Base-by-base conservation (phyloP, 2,888 invertebrate species). In the Thereva nobilitata region DNA sequence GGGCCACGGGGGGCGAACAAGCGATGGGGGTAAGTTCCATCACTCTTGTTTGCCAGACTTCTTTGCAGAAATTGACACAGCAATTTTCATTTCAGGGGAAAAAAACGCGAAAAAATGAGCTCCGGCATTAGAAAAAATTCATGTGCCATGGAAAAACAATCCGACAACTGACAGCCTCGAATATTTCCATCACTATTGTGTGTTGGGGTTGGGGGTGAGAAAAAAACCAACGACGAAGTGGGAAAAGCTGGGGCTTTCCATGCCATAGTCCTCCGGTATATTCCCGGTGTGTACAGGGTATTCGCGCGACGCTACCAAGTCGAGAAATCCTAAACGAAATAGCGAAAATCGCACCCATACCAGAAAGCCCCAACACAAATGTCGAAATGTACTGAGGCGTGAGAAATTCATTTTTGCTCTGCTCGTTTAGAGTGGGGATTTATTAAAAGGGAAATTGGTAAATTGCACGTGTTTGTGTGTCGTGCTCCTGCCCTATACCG, bases 61-160 rank as follows among this genome's bases (percentile, higher is more conserved):
- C 57, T 57, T 57, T 57, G 57, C 45, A 57, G 57, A 57, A 61
- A 61, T 61, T 61, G 61, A 61, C 61, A 61, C 47, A 61, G 61
- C 61, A 61, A 61, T 61, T 61, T 61, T 61, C 49, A 61, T 61
- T 61, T 61, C 49, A 61, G 37, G 38, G 38, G 49, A 56, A 56
- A 56, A 59, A 59, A 59, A 57, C 44, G 57, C 57, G 57, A 57
- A 57, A 57, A 57, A 57, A 49, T 37, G 37, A 49, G 44, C 37
- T 57, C 44, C 34, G 45, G 57, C 23, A 57, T 42, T 42, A 57
- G 45, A 37, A 61, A 61, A 61, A 61, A 61, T 49, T 61, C 61
- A 61, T 49, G 47, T 61, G 61, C 49, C 49, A 61, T 49, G 50
- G 61, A 61, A 61, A 61, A 61, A 57, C 61, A 61, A 49, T 61